Base-by-base conservation (phyloP, 1,140 invertebrate genomes). In the Drosophila baimaii region DNA sequence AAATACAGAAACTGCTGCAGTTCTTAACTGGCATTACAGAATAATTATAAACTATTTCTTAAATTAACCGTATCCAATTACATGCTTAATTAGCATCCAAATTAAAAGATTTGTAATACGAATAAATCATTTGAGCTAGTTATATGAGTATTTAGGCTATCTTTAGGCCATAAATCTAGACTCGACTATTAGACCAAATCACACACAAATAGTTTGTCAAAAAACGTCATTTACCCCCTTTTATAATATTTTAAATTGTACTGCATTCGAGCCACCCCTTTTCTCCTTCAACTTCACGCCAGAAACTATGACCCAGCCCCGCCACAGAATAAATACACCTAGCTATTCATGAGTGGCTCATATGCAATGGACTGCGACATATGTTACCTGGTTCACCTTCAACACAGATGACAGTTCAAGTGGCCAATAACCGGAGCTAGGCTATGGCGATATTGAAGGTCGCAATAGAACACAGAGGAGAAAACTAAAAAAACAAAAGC, bases 381-480 rank as follows among this genome's bases (percentile, higher is more conserved):
- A 46, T 69, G 81, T 49, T 65, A 84, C 65, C 68, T 66, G 61
- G 81, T 75, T 85, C 69, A 86, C 81, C 81, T 85, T 85, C 81
- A 59, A 31, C 19, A 21, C 55, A 39, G 59, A 35, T 74, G 68
- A 47, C 74, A 63, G 57, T 47, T 63, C 41, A 65, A 74, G 51
- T 71, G 81, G 82, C 68, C 81, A 84, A 84, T 77, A 85, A 65
- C 71, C 76, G 80, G 64, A 79, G 81, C 66, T 65, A 58, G 73
- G 47, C 52, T 55, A 39, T 41, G 64, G 19, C 51, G 7, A 23
- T 10, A 75, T 41, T 77, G 78, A 81, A 82, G 79, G 76, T 79
- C 58, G 77, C 13, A 43, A 33, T 65, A 79, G 65, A 64, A 71
- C 62, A 66, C 55, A 56, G 10, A 23, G 58, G 62, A 68, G 54